Evolutionary conservation across 35 echinoderm and acorn worm genomes (phyloP).

Genomic region (Lytechinus variegatus): DNA sequence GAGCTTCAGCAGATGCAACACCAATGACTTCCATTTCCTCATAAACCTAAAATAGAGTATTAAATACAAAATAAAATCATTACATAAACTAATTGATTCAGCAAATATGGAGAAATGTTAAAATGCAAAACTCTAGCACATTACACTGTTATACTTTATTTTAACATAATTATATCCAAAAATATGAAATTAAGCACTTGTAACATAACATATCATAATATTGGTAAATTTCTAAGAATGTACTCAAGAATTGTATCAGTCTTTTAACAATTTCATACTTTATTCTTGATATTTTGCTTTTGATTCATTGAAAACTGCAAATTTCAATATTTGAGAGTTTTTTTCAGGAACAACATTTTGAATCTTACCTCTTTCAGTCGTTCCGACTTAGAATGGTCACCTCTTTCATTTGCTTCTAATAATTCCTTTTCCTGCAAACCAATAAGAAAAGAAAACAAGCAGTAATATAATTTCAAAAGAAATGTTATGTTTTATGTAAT

Average conservation of each 20-base stretch:
- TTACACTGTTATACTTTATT: neutral
- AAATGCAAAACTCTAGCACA: neutral
- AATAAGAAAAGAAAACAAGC: neutral
- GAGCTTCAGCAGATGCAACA: slow-evolving; percentile 86
- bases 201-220: neutral
- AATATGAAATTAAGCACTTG: neutral
- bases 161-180: neutral
- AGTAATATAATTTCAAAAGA: neutral
- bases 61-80: neutral
- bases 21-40: slow-evolving; percentile 96
- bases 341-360: too few species aligned
- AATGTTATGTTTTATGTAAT: neutral
- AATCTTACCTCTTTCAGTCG: slow-evolving; percentile 77
- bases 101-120: too few species aligned
- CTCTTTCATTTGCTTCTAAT: slow-evolving; percentile 80
- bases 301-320: too few species aligned
- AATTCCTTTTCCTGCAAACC: slow-evolving; percentile 88
- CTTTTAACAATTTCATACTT: too few species aligned
- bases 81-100: neutral
- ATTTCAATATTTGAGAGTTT: too few species aligned
- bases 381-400: slow-evolving; percentile 75
- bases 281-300: too few species aligned
- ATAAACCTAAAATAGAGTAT: slow-evolving; percentile 73
- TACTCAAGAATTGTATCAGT: too few species aligned
- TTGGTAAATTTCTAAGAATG: neutral